Base-by-base conservation (phyloP, 2,888 invertebrate genomes). In the Ischnura elegans region DNA sequence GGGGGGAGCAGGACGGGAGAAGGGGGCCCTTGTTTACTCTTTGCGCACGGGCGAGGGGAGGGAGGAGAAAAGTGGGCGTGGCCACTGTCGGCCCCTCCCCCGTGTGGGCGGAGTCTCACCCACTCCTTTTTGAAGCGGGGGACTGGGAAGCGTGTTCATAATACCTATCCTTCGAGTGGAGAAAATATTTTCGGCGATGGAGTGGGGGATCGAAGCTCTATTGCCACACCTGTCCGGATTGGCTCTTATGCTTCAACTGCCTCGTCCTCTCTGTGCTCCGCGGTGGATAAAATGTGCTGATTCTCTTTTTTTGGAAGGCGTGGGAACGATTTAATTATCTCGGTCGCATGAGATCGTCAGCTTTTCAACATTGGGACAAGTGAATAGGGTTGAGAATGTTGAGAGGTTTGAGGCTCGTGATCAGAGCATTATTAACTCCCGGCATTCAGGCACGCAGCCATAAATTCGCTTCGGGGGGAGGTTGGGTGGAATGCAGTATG, bases 31-130 rank as follows among this genome's bases (percentile, higher is more conserved):
- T n/a, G n/a, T 29, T 19, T 21, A 0, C 0, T 25, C 25, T 21
- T 61, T 25, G 25, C 61, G 8, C 5, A 25, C 25, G 21, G 87
- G 55, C 21, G 66, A 55, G 36, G 51, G 36, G 51, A 51, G 87
- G 87, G 42, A n/a, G 87, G 8, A 4, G 29, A 1, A 25, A 36
- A 76, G 36, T 25, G 76, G 76, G 76, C 76, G 76, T 76, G 76
- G 76, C 13, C 36, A 8, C 4, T n/a, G 8, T 76, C 55, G 10
- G 36, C 42, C 76, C 76, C 76, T 76, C 47, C 87, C 42, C 25
- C 25, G 87, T 42, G 90, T 55, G 90, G 90, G 90, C 90, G 90
- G 90, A 43, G 90, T 43, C 25, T 45, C 90, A n/a, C 55, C 25
- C 21, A 36, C 76, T 76, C 76, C 16, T 36, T 21, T 21, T 21